These are phyloP conservation scores for Periophthalmodon schlosseri DNA, from an alignment of 2,113 vertebrate species.

Conservation along the genomic window DNA sequence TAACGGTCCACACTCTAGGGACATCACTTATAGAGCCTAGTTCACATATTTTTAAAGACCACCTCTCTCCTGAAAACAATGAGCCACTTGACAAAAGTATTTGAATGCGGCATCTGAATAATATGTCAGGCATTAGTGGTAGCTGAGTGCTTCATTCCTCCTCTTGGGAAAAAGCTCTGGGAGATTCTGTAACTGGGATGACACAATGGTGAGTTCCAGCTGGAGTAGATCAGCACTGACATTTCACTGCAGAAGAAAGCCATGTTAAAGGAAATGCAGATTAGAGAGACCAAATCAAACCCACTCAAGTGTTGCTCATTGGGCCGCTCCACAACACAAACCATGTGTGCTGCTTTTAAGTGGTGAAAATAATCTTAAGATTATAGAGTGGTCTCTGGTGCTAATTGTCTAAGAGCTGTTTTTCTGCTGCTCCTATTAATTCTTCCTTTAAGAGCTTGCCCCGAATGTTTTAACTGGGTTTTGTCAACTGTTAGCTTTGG, in stretches of 20 bases:
- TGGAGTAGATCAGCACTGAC: constrained; percentile 64
- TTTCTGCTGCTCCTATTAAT: constrained; percentile 70
- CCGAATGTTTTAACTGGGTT: constrained; percentile 62
- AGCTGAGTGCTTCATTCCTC: constrained; percentile 40
- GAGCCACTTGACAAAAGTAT: constrained; percentile 7
- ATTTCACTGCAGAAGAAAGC: constrained; percentile 64
- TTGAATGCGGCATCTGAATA: constrained; percentile 27
- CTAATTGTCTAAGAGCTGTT: constrained; percentile 77
- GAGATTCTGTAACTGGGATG: constrained; percentile 50
- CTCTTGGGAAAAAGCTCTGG: constrained; percentile 48
- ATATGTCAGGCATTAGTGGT: constrained; percentile 29
- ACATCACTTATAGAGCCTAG: background rate
- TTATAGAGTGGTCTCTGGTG: constrained; percentile 75
- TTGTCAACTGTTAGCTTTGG: constrained; percentile 67
- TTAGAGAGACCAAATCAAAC: constrained; percentile 70
- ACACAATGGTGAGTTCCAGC: constrained; percentile 59
- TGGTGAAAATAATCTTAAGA: constrained; percentile 77
- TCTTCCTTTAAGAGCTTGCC: constrained; percentile 61
- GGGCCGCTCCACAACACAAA: constrained; percentile 67
- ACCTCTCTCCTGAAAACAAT: background rate
- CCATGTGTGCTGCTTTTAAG: constrained; percentile 76
- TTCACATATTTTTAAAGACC: background rate
- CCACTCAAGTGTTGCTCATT: constrained; percentile 71
- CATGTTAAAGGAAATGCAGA: constrained; percentile 73
- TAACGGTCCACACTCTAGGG: background rate